Evolutionary conservation across 2,888 invertebrate genomes (phyloP).

Genomic region (Hypena proboscidalis): DNA sequence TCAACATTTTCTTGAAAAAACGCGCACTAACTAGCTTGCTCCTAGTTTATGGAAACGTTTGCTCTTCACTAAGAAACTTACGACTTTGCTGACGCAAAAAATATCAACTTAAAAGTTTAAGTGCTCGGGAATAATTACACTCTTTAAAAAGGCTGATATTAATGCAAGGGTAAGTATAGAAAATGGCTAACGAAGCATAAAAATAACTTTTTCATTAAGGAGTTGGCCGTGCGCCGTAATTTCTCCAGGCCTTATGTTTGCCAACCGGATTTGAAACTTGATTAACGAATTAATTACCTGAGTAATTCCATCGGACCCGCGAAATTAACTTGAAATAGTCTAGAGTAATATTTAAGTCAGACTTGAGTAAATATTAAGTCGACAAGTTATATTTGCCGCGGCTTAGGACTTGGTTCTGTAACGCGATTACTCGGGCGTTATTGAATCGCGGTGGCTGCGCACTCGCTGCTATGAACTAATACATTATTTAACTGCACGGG

Average conservation of each 20-base stretch:
- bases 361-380: conserved; percentile 38
- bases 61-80: conserved; percentile 14
- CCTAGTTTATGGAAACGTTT: conserved; percentile 16
- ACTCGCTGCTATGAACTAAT: conserved; percentile 3
- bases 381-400: conserved; percentile 36
- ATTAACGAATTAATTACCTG: conserved; percentile 64
- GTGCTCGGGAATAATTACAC: conserved; percentile 21
- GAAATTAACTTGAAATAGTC: conserved; percentile 57
- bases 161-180: conserved; percentile 23
- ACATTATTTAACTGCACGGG: conserved; percentile 14
- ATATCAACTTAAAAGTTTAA: conserved; percentile 19
- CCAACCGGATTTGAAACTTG: conserved; percentile 61
- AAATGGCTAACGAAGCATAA: conserved; percentile 40
- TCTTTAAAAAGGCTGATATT: conserved; percentile 21
- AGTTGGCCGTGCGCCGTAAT: conserved; percentile 45
- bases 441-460: conserved; percentile 15
- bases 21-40: background rate
- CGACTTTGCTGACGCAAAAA: conserved; percentile 21
- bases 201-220: conserved; percentile 46
- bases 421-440: conserved; percentile 30
- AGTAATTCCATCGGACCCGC: conserved; percentile 53
- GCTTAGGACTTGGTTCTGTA: conserved; percentile 14
- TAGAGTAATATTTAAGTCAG: conserved; percentile 50
- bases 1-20: background rate
- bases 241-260: conserved; percentile 55